Evolutionary conservation across 2,888 invertebrate species (phyloP).

Genomic region (Arge pagana): DNA sequence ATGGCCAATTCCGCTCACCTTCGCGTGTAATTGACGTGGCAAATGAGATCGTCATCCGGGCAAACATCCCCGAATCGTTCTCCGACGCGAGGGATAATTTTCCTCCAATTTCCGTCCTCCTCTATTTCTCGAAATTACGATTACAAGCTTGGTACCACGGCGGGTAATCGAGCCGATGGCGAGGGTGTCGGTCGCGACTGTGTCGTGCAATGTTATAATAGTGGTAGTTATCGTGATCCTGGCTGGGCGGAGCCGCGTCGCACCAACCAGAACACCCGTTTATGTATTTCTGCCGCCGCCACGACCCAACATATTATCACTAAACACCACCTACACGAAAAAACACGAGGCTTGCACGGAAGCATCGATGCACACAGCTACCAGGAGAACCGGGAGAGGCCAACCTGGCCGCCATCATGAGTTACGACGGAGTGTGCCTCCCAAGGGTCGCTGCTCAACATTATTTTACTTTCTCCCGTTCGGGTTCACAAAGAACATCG

Average conservation of each 20-base stretch:
- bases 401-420: slow-evolving; percentile 45
- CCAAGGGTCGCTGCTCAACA: no score
- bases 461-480: no score
- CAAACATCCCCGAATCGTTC: no score
- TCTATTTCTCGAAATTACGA: neutral
- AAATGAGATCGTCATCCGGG: no score
- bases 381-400: neutral
- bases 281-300: slow-evolving; percentile 46
- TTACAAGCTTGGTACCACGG: neutral
- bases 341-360: slow-evolving; percentile 19
- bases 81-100: neutral
- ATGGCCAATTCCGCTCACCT: no score
- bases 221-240: slow-evolving; percentile 40
- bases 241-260: slow-evolving; percentile 48
- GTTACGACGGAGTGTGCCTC: no score
- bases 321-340: slow-evolving; percentile 40
- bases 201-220: slow-evolving; percentile 49
- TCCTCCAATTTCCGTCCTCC: neutral
- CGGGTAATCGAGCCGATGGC: slow-evolving; percentile 14
- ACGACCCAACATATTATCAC: slow-evolving; percentile 43
- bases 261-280: slow-evolving; percentile 49
- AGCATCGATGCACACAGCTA: slow-evolving; percentile 21
- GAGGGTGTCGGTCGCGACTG: slow-evolving; percentile 36
- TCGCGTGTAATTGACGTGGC: no score
- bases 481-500: no score